Evolutionary conservation across 2,888 invertebrate genomes (phyloP), one percentile per base, ranked within the genome.

Genomic region (Catonia carolina): DNA sequence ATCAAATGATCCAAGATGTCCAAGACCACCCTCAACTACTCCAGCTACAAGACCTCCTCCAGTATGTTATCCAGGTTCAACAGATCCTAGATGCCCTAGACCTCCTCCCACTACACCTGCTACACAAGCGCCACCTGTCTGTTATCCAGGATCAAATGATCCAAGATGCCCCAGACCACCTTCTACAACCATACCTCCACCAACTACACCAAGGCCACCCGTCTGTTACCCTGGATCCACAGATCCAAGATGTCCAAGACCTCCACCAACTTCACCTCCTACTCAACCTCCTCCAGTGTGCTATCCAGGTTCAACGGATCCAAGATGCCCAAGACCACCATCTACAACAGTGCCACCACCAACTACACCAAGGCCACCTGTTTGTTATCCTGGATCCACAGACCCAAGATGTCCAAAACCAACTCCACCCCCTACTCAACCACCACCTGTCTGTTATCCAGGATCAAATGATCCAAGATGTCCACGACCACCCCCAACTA

Each of bases 201-300:
- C 68, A 22, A 47, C 59, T 5, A 15, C 39, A n/a, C 4, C 27
- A 27, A 27, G 27, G 8, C 27, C 27, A 27, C 59, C 66, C 5
- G 61, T 60, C 18, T 70, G 75, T 36, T 74, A 65, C 54, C 75
- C 56, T 71, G 73, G 39, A 61, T 70, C 35, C 1, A 66, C 61
- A 70, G 73, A 76, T 60, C 71, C 73, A 1, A 63, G 70, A 2
- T 73, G 73, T 55, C 71, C 71, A 1, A 60, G 63, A 37, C 62
- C 54, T 65, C 64, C 27, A 27, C 27, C 27, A 27, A 27, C 62
- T 22, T 14, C 23, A 55, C 56, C 50, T 22, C 55, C 60, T 2
- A 66, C 62, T 22, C 17, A 23, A 55, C 56, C 50, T 22, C 55
- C 60, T 2, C 66, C 60, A 15, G 59, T 53, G 3, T 70, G 69